These are phyloP conservation scores for Vanessa atalanta DNA, from an alignment of 1,140 invertebrate genomes.

Conservation along the genomic window DNA sequence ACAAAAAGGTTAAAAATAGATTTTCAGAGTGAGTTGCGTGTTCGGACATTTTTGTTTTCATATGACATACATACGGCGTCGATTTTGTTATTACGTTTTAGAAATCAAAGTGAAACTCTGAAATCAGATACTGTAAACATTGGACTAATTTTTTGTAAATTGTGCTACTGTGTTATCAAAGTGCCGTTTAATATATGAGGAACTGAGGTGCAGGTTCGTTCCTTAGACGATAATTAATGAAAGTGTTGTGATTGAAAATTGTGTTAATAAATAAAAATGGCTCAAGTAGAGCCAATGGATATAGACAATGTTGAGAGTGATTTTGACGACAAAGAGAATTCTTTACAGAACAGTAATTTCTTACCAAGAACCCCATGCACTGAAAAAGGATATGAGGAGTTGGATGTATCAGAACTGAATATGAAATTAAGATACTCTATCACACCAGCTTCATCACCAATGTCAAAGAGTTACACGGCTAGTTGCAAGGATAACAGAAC, in stretches of 20 bases:
- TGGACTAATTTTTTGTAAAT: constrained; percentile 64
- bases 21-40: constrained; percentile 71
- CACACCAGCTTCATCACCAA: constrained; percentile 65
- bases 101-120: constrained; percentile 72
- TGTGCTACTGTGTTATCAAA: constrained; percentile 36
- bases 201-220: constrained; percentile 20
- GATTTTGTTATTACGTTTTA: constrained; percentile 56
- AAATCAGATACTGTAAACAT: constrained; percentile 68
- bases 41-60: constrained; percentile 77
- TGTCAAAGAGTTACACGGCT: constrained; percentile 69
- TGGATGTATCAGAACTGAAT: constrained; percentile 72
- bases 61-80: constrained; percentile 71
- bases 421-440: constrained; percentile 73
- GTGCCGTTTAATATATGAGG: constrained; percentile 17
- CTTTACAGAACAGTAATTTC: constrained; percentile 65
- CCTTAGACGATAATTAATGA: constrained; percentile 14
- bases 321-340: constrained; percentile 74
- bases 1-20: constrained; percentile 79
- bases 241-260: constrained; percentile 5
- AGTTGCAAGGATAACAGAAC: constrained; percentile 53
- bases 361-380: constrained; percentile 53
- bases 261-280: constrained; percentile 50
- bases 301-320: constrained; percentile 61
- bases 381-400: constrained; percentile 72
- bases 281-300: constrained; percentile 73